Evolutionary conservation across 1,140 invertebrate species (phyloP), one percentile per base, ranked within the genome.

Genomic region (Panagrolaimus sp.): DNA sequence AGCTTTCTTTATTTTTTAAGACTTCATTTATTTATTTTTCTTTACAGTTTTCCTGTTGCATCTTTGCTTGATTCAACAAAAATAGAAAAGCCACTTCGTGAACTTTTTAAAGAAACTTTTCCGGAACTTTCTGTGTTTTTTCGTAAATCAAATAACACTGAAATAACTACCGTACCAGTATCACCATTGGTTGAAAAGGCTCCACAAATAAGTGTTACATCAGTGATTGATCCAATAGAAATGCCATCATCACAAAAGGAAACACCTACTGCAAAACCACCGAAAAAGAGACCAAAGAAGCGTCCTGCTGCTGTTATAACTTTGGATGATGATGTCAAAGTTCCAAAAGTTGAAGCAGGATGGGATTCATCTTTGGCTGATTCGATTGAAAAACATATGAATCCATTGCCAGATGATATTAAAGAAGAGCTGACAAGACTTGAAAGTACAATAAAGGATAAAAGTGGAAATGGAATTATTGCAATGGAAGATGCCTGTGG

Each of bases 71-170:
- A 58, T 58, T 58, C 21, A 21, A 58, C 52, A n/a, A 58, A 58
- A 58, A 10, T 58, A 12, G 52, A 58, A 21, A 58, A 58, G 17
- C 52, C 52, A 12, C 52, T 58, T 28, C 52, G 52, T 21, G 52
- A 58, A 58, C 52, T 58, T 28, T 58, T 58, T 28, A 58, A 58
- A 58, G 52, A 58, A 58, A 58, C 15, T 12, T 58, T 58, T 28
- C 52, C 52, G 10, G 52, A 58, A 12, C 17, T 58, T 1, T 12
- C 52, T 12, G 32, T 28, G 10, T 26, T 58, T 58, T 28, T 58
- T 21, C 14, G 52, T 28, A 10, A 21, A 58, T n/a, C 52, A 28
- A 10, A 28, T 21, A 58, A 21, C 17, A 2, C 21, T 5, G 52
- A 58, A 58, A 26, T 21, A 12, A 8, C 52, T 58, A 26, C 21